Percentiles rank a stretch among this genome's conserved stretches.
Evolutionary conservation across 1,140 invertebrate genomes (phyloP).

Genomic region (Anthonomus grandis): DNA sequence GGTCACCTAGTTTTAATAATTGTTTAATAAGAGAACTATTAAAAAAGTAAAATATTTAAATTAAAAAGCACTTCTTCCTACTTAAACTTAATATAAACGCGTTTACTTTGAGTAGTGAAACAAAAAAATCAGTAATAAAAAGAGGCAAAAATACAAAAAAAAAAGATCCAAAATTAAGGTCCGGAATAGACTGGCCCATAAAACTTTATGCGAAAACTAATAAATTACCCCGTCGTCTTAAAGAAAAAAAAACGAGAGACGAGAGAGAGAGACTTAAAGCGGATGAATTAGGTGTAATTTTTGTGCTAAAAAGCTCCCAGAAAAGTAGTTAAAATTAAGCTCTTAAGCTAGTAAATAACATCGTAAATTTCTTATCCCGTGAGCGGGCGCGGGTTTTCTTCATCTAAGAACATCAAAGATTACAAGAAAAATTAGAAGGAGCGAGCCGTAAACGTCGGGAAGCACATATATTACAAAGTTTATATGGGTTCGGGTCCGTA

Average conservation of each 20-base stretch:
- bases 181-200: no score
- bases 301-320: constrained; percentile 7
- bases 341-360: constrained; percentile 17
- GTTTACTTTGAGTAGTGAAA: no score
- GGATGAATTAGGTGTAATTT: constrained; percentile 13
- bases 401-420: constrained; percentile 25
- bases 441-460: constrained; percentile 41
- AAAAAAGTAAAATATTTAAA: no score
- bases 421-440: constrained; percentile 31
- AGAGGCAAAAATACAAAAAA: no score
- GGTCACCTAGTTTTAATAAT: no score
- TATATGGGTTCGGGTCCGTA: constrained; percentile 43
- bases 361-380: constrained; percentile 15
- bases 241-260: no score
- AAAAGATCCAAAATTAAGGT: no score
- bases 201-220: constrained; percentile 1
- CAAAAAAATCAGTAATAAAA: no score
- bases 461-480: constrained; percentile 49
- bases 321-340: constrained; percentile 23
- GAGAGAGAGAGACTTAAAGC: no score
- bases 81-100: no score
- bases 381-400: constrained; percentile 2
- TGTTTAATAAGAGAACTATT: no score
- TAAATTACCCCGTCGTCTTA: constrained; percentile 4
- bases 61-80: no score